These are phyloP conservation scores for Eupithecia exiguata DNA, from an alignment of 2,888 invertebrate genomes.

Conservation along the genomic window DNA sequence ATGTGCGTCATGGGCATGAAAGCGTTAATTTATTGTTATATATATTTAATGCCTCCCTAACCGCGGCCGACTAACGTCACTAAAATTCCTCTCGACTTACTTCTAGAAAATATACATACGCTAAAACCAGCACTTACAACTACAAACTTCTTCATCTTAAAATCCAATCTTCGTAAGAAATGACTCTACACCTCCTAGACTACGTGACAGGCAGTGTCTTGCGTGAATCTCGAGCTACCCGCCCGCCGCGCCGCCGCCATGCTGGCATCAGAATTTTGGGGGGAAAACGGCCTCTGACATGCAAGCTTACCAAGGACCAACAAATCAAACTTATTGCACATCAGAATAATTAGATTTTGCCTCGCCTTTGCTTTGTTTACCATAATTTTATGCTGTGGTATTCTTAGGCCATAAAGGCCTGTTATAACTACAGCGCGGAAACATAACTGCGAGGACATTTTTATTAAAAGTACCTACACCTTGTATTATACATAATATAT, in stretches of 20 bases:
- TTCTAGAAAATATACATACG: no score
- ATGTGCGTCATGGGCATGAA: background rate
- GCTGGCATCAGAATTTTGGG: slow-evolving; percentile 56
- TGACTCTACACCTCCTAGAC: slow-evolving; percentile 1
- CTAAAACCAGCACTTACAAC: no score
- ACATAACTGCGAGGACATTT: background rate
- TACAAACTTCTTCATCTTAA: background rate
- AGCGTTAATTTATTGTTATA: background rate
- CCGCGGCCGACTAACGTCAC: background rate
- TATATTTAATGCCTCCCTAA: background rate
- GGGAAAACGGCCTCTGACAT: slow-evolving; percentile 68
- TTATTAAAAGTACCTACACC: no score
- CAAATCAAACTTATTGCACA: slow-evolving; percentile 32
- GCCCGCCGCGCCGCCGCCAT: slow-evolving; percentile 44
- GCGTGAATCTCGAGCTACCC: slow-evolving; percentile 57
- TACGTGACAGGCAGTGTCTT: slow-evolving; percentile 75
- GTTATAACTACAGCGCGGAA: background rate
- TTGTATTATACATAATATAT: no score
- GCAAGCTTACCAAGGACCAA: slow-evolving; percentile 50
- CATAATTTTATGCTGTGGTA: background rate
- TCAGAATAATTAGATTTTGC: slow-evolving; percentile 16
- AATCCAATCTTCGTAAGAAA: background rate
- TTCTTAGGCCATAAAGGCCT: background rate
- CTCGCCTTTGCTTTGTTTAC: slow-evolving; percentile 1
- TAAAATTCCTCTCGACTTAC: no score